Conservation (phyloP, 1,140 invertebrate genomes). For the Kradibia gibbosae region DNA sequence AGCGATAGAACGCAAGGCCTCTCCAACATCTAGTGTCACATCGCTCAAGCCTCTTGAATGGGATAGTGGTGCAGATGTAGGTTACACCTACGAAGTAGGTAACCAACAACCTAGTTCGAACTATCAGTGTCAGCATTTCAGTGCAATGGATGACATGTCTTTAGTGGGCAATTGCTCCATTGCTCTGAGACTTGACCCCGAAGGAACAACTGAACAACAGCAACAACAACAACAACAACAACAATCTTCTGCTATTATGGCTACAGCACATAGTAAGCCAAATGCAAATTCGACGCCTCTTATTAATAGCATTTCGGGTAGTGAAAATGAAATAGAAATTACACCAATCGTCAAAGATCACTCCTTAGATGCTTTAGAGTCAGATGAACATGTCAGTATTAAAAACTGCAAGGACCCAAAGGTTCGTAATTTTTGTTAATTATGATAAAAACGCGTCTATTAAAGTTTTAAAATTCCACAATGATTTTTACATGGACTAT, state of each 20-base stretch:
- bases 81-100: conserved; percentile 70
- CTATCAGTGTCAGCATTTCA: conserved; percentile 60
- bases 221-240: conserved; percentile 42
- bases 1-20: conserved; percentile 63
- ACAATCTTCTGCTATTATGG: conserved; percentile 11
- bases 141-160: conserved; percentile 77
- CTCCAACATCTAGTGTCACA: conserved; percentile 77
- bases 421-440: not conserved
- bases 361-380: conserved; percentile 53
- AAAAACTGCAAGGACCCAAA: not conserved
- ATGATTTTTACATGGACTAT: no score
- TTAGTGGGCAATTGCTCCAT: conserved; percentile 65
- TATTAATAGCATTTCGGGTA: conserved; percentile 57
- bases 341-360: conserved; percentile 68
- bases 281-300: conserved; percentile 65
- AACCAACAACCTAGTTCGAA: not conserved
- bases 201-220: conserved; percentile 63
- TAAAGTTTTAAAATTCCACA: no score
- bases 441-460: no score
- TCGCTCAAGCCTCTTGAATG: conserved; percentile 81
- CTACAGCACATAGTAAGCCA: conserved; percentile 48
- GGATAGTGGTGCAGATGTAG: conserved; percentile 85
- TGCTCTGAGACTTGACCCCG: conserved; percentile 67
- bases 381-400: not conserved
- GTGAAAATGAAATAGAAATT: conserved; percentile 69